phyloP scores from a whole-genome alignment of 35 echinoderm and acorn worm genomes.

The Acanthaster planci region DNA sequence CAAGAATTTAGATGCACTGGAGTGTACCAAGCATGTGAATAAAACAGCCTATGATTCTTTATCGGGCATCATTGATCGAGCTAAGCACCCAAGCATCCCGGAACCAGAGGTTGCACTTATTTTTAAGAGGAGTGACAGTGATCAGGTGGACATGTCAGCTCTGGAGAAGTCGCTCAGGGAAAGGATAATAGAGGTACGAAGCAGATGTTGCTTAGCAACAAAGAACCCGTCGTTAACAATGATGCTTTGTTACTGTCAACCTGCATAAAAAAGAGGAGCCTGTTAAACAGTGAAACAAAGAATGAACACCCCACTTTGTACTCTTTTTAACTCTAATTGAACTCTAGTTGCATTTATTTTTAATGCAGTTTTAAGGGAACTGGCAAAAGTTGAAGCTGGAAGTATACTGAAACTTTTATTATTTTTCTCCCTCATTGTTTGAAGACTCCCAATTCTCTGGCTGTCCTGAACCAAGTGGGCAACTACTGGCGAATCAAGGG shows the following conservation, averaged over 20 bases:
- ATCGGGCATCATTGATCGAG: constrained; percentile 65
- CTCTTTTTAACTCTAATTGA: no score
- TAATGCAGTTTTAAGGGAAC: no score
- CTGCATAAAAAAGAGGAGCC: no score
- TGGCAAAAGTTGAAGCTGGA: no score
- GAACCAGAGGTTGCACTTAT: constrained; percentile 98
- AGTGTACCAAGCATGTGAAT: constrained; percentile 72
- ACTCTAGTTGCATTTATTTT: no score
- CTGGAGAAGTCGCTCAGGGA: constrained; percentile 83
- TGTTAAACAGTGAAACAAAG: no score
- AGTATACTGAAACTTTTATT: not conserved
- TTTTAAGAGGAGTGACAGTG: constrained; percentile 89
- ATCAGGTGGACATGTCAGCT: constrained; percentile 76
- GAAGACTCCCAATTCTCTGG: constrained; percentile 80
- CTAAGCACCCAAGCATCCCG: constrained; percentile 78
- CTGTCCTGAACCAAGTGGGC: constrained; percentile 94
- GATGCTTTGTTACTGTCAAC: no score
- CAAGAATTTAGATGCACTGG: constrained; percentile 67
- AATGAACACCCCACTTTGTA: no score
- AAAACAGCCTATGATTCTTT: constrained; percentile 79
- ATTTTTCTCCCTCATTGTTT: constrained; percentile 36
- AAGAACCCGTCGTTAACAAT: no score
- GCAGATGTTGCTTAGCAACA: no score
- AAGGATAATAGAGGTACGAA: constrained; percentile 72
- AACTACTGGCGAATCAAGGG: constrained; percentile 98